phyloP scores from a whole-genome alignment of 2,888 invertebrate species.

The Leucozona laternaria region DNA sequence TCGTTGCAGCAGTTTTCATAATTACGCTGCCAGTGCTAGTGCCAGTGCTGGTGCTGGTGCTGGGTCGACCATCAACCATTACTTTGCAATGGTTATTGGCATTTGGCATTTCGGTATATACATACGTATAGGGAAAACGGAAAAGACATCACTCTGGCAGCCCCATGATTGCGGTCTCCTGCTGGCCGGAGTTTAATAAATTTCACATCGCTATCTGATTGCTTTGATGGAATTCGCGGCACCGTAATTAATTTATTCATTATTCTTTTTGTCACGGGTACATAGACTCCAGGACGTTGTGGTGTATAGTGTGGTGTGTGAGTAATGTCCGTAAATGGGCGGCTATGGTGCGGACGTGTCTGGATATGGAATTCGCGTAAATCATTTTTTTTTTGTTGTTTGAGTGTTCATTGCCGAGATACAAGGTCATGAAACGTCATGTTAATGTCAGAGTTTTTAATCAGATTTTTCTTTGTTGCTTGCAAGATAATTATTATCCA shows the following conservation, averaged over 20 bases:
- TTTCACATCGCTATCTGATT: conserved; percentile 72
- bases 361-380: conserved; percentile 59
- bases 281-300: not conserved
- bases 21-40: conserved; percentile 54
- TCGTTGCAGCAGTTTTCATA: conserved; percentile 69
- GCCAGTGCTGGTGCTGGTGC: conserved; percentile 12
- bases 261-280: conserved; percentile 64
- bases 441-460: conserved; percentile 24
- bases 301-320: conserved; percentile 41
- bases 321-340: conserved; percentile 61
- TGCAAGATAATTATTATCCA: conserved; percentile 9
- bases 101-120: conserved; percentile 23
- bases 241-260: conserved; percentile 73
- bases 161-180: conserved; percentile 54
- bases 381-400: conserved; percentile 29
- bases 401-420: not conserved
- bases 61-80: conserved; percentile 52
- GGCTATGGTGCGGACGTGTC: conserved; percentile 32
- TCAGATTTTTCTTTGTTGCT: conserved; percentile 19
- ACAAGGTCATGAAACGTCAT: conserved; percentile 56
- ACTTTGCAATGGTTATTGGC: conserved; percentile 51
- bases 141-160: conserved; percentile 26
- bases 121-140: conserved; percentile 18
- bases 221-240: conserved; percentile 71
- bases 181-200: conserved; percentile 67